Conservation (phyloP, 2,888 invertebrate genomes). For the Yponomeuta evonymella region DNA sequence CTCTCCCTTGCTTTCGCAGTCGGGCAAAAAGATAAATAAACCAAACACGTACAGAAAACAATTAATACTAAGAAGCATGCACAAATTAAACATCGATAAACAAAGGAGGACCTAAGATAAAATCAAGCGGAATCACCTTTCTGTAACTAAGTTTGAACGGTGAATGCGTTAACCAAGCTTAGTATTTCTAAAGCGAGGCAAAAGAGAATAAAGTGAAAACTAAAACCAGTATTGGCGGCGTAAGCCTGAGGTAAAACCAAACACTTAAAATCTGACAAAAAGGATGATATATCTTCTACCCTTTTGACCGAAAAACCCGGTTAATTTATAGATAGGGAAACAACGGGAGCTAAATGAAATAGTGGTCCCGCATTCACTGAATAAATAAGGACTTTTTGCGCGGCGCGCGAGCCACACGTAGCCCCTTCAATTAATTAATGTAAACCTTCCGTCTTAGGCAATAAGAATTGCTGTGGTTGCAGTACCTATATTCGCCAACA, state of each 20-base stretch:
- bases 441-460: background rate
- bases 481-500: background rate
- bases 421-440: background rate
- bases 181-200: background rate
- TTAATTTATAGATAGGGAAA: constrained; percentile 12
- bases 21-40: too few relatives aligned
- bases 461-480: background rate
- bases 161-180: background rate
- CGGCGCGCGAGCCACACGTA: background rate
- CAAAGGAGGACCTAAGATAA: background rate
- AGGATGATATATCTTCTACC: constrained; percentile 6
- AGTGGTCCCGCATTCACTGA: constrained; percentile 5
- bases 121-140: too few relatives aligned
- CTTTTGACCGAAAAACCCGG: constrained; percentile 7
- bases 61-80: too few relatives aligned
- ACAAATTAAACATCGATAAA: background rate
- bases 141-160: too few relatives aligned
- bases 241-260: constrained; percentile 7
- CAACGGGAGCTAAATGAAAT: background rate
- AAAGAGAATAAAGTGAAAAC: background rate
- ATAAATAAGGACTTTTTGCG: constrained; percentile 7
- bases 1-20: too few relatives aligned
- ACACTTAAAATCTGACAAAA: constrained; percentile 13
- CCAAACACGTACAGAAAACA: too few relatives aligned
- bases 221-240: background rate